phyloP scores from a whole-genome alignment of 1,140 invertebrate species.

The Rhopalosiphum maidis region DNA sequence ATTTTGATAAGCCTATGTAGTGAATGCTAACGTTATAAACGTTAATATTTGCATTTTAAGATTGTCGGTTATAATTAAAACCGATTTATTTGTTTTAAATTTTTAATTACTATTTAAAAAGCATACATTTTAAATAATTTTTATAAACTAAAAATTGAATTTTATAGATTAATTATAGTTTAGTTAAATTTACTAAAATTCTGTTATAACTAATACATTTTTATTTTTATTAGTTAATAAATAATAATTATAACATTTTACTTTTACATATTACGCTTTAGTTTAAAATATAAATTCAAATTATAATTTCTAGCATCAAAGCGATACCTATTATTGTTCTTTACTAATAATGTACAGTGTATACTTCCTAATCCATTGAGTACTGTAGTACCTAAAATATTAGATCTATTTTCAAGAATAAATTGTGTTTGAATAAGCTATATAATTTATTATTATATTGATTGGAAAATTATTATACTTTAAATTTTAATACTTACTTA shows the following conservation, averaged over 20 bases:
- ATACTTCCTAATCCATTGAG: not conserved
- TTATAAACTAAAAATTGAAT: no score
- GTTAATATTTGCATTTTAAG: not conserved
- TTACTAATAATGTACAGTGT: not conserved
- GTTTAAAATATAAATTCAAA: not conserved
- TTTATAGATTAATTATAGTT: no score
- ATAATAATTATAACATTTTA: not conserved
- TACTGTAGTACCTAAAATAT: not conserved
- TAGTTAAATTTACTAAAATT: not conserved
- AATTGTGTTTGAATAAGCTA: not conserved
- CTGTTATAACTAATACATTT: not conserved
- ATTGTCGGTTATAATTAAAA: not conserved
- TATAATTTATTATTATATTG: not conserved
- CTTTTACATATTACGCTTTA: not conserved
- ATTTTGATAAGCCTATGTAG: not conserved
- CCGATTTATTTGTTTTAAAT: not conserved
- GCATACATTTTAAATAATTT: no score
- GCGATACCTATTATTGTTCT: not conserved
- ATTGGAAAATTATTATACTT: not conserved
- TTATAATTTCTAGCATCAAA: not conserved
- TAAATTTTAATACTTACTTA: not conserved
- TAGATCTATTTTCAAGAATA: not conserved
- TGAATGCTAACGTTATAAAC: not conserved
- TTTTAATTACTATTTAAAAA: not conserved
- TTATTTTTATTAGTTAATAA: not conserved